Evolutionary conservation across 2,113 vertebrate genomes (phyloP).

Genomic region (Condylura cristata): DNA sequence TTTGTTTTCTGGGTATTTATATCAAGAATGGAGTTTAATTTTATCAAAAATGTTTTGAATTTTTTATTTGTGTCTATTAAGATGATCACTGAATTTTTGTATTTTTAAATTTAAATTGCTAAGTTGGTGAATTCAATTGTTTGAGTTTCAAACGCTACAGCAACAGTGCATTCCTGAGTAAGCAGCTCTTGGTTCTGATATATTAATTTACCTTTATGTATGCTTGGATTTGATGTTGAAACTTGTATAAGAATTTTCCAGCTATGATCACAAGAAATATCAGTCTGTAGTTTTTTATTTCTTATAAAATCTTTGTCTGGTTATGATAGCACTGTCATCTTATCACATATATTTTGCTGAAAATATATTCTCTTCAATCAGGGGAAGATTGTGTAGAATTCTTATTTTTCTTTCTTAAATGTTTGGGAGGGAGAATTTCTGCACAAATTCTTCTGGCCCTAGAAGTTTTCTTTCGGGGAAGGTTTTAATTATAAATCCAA

Average conservation of each 20-base stretch:
- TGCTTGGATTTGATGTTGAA: not conserved
- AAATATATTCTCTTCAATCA: slow-evolving; percentile 39
- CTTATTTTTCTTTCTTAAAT: slow-evolving; percentile 25
- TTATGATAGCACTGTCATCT: not conserved
- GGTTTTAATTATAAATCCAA: not conserved
- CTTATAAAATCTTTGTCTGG: not conserved
- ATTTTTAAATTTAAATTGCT: not conserved
- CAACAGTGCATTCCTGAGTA: not conserved
- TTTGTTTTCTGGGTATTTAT: not conserved
- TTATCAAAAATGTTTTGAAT: not conserved
- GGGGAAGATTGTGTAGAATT: not conserved
- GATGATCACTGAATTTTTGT: not conserved
- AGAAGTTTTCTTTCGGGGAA: not conserved
- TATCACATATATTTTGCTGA: not conserved
- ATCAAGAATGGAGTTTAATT: not conserved
- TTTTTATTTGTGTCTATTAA: not conserved
- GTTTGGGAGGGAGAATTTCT: not conserved
- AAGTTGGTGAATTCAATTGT: not conserved
- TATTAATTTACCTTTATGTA: not conserved
- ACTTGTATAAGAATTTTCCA: not conserved
- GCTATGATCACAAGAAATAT: not conserved
- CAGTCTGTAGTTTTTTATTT: not conserved
- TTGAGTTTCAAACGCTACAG: not conserved
- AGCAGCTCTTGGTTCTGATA: not conserved
- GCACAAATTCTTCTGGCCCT: not conserved